Percentiles rank a stretch among this genome's conserved stretches.
phyloP scores from a whole-genome alignment of 2,113 vertebrate species.

The Atherinomorus stipes region DNA sequence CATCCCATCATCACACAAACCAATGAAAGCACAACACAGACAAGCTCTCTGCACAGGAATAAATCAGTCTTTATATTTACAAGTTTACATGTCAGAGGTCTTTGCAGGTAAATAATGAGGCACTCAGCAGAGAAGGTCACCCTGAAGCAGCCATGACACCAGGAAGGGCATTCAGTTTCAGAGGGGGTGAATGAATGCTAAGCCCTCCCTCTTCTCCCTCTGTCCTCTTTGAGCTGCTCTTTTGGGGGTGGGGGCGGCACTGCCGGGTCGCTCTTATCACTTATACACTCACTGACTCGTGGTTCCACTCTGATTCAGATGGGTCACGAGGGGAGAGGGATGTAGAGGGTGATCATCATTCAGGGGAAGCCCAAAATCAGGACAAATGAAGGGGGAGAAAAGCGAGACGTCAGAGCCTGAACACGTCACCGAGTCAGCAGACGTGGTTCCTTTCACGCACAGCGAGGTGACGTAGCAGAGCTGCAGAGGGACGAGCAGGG shows the following conservation, averaged over 20 bases:
- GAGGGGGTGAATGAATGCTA: background rate
- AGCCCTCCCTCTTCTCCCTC: constrained; percentile 17
- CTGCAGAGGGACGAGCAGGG: background rate
- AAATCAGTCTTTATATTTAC: too few relatives aligned
- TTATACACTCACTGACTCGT: constrained; percentile 24
- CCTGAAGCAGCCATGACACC: constrained; percentile 75
- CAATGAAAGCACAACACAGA: too few relatives aligned
- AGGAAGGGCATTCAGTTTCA: background rate
- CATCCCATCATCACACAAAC: too few relatives aligned
- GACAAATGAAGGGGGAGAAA: background rate
- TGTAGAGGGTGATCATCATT: background rate
- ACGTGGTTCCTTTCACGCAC: constrained; percentile 17
- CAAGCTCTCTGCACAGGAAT: too few relatives aligned
- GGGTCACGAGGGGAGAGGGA: background rate
- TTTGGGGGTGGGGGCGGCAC: background rate
- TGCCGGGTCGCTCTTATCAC: constrained; percentile 5
- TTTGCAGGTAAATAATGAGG: background rate
- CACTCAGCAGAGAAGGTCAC: constrained; percentile 64
- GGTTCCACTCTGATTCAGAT: constrained; percentile 3
- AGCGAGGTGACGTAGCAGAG: constrained; percentile 28
- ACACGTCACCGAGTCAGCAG: constrained; percentile 60
- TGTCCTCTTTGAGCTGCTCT: constrained; percentile 3
- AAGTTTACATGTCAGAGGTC: background rate
- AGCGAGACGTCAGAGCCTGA: constrained; percentile 28
- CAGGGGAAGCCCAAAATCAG: constrained; percentile 37